Conservation (phyloP, 2,888 invertebrate genomes). For the Dynastes maya region DNA sequence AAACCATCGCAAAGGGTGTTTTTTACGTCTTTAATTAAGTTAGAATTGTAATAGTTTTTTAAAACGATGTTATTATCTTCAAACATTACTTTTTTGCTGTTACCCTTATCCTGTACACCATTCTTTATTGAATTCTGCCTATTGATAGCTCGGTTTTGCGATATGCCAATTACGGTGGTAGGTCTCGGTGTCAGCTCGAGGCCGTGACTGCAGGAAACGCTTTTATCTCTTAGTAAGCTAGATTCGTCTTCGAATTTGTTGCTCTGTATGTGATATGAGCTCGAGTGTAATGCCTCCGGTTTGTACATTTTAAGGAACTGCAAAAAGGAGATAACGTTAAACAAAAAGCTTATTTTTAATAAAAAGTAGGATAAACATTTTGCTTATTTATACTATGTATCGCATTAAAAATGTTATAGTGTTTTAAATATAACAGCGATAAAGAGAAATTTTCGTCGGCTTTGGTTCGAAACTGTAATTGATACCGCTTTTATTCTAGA, state of each 20-base stretch:
- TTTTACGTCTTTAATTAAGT: conserved; percentile 31
- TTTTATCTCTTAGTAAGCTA: conserved; percentile 81
- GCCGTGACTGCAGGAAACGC: conserved; percentile 84
- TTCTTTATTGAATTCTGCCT: conserved; percentile 58
- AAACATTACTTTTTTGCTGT: conserved; percentile 66
- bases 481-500: no score
- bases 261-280: conserved; percentile 63
- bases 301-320: conserved; percentile 52
- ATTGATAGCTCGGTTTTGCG: conserved; percentile 56
- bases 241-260: conserved; percentile 69
- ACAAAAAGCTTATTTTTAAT: not conserved
- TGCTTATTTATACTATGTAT: no score
- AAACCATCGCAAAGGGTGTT: conserved; percentile 40
- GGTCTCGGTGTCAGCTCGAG: conserved; percentile 80
- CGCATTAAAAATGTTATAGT: no score
- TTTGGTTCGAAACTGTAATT: not conserved
- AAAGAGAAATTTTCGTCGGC: not conserved
- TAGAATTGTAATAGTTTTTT: conserved; percentile 48
- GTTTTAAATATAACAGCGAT: not conserved
- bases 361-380: no score
- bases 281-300: conserved; percentile 55
- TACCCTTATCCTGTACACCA: conserved; percentile 34
- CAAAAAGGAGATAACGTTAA: conserved; percentile 24
- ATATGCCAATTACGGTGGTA: conserved; percentile 72
- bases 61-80: conserved; percentile 60